Evolutionary conservation across 2,888 invertebrate genomes (phyloP).

Genomic region (Tromatobia lineatoria): DNA sequence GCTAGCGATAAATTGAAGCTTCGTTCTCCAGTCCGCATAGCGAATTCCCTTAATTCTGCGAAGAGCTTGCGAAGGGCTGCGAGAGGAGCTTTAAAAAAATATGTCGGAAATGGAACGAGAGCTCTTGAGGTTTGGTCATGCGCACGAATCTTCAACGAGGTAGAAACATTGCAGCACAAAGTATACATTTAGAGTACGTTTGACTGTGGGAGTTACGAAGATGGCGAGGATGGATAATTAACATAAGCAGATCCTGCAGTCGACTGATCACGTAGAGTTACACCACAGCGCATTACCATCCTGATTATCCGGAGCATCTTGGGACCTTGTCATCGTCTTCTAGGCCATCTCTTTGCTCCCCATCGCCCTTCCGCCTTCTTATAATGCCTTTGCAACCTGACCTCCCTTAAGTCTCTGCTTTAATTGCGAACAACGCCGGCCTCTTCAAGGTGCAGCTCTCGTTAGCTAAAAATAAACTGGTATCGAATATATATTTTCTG

Average conservation of each 20-base stretch:
- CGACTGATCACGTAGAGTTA: conserved; percentile 79
- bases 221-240: conserved; percentile 77
- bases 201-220: conserved; percentile 17
- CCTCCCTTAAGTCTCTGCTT: neutral
- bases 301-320: conserved; percentile 78
- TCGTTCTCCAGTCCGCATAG: neutral
- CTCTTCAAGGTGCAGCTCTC: neutral
- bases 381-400: neutral
- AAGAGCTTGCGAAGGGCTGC: neutral
- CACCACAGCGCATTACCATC: conserved; percentile 78
- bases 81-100: neutral
- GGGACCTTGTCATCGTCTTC: conserved; percentile 32
- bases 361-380: neutral
- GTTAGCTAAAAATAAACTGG: neutral
- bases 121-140: conserved; percentile 16
- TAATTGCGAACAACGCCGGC: neutral
- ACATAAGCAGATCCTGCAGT: conserved; percentile 81
- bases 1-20: neutral
- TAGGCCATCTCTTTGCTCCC: conserved; percentile 20
- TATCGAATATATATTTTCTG: neutral
- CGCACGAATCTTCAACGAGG: conserved; percentile 21
- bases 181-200: conserved; percentile 30
- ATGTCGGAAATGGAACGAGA: conserved; percentile 7
- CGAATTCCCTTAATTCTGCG: neutral
- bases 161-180: conserved; percentile 14